Percentiles rank a stretch among this genome's conserved stretches.
phyloP scores from a whole-genome alignment of 2,888 invertebrate species.

The Chamaedrilus cognettii region DNA sequence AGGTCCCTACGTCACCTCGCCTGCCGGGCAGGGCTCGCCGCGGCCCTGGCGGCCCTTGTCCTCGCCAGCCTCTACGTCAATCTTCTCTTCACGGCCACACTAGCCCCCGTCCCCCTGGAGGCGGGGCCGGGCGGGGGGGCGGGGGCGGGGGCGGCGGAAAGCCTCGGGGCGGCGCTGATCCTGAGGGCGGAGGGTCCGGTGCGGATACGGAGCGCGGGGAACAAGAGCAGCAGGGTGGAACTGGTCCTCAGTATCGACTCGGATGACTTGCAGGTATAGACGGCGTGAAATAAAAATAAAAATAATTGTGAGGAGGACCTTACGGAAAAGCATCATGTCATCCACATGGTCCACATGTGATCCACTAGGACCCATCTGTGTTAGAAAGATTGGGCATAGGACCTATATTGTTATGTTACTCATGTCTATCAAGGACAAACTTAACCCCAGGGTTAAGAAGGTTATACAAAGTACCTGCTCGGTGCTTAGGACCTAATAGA shows the following conservation, averaged over 20 bases:
- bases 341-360: too few species aligned
- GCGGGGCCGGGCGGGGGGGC: background rate
- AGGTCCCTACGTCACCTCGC: background rate
- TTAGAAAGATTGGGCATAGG: too few species aligned
- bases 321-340: too few species aligned
- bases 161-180: background rate
- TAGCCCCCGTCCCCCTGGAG: background rate
- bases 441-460: too few species aligned
- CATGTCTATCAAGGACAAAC: too few species aligned
- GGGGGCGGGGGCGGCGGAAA: background rate
- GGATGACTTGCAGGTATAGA: background rate
- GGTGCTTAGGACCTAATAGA: background rate
- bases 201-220: background rate
- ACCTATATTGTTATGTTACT: too few species aligned
- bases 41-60: background rate
- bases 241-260: background rate
- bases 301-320: too few species aligned
- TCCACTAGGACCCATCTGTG: too few species aligned
- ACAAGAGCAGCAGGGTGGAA: background rate
- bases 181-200: conserved; percentile 5
- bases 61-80: background rate
- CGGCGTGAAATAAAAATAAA: too few species aligned
- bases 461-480: too few species aligned
- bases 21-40: background rate
- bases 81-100: background rate